Evolutionary conservation across 2,113 vertebrate genomes (phyloP).

Genomic region (Tyrannus savana): DNA sequence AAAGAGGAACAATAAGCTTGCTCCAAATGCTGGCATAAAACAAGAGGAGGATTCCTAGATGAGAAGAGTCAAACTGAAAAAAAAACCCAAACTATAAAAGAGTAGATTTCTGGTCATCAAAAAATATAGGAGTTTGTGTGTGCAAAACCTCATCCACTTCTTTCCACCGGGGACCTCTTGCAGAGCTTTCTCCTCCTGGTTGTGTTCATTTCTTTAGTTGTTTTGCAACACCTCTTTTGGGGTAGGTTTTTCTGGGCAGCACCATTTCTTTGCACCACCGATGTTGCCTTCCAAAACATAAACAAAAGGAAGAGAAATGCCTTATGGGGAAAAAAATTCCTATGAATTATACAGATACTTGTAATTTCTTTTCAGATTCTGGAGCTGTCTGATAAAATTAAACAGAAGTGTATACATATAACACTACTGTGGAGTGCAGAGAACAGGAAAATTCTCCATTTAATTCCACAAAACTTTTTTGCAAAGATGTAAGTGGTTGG

Average conservation of each 20-base stretch:
- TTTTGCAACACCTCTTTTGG: slow-evolving; percentile 1
- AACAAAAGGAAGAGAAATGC: not conserved
- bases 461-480: not conserved
- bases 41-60: not conserved
- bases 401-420: not conserved
- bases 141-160: not conserved
- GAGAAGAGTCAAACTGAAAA: not conserved
- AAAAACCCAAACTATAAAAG: not conserved
- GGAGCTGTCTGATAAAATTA: not conserved
- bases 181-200: not conserved
- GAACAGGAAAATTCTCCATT: not conserved
- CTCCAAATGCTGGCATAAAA: not conserved
- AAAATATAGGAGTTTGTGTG: not conserved
- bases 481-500: not conserved
- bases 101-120: not conserved
- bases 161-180: not conserved
- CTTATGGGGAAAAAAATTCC: not conserved
- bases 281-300: not conserved
- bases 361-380: not conserved
- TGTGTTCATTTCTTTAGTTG: slow-evolving; percentile 21
- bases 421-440: not conserved
- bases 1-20: not conserved
- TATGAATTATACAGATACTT: not conserved
- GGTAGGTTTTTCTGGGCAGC: not conserved
- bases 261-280: not conserved